These are phyloP conservation scores for Sinentomon sp. DNA, from an alignment of 2,888 invertebrate species.

Conservation along the genomic window DNA sequence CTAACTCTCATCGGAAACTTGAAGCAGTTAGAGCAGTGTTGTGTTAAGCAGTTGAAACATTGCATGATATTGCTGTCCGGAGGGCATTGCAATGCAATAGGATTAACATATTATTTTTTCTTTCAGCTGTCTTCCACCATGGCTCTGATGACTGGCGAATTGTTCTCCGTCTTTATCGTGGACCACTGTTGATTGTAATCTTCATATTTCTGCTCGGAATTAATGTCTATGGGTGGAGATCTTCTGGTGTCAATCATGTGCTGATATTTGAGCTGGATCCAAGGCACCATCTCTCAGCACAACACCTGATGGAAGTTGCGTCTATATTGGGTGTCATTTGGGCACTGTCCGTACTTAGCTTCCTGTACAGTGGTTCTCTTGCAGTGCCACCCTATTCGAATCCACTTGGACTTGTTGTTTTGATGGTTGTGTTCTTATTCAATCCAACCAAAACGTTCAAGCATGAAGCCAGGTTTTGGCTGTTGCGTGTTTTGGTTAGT, in stretches of 20 bases:
- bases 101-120: constrained; percentile 12
- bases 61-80: too few relatives aligned
- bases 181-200: constrained; percentile 68
- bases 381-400: constrained; percentile 77
- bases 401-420: constrained; percentile 49
- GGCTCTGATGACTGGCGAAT: constrained; percentile 40
- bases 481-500: constrained; percentile 48
- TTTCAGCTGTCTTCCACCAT: constrained; percentile 44
- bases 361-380: constrained; percentile 48
- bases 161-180: constrained; percentile 73
- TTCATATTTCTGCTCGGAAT: constrained; percentile 84
- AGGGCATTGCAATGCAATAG: too few relatives aligned
- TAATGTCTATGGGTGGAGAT: constrained; percentile 89
- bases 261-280: constrained; percentile 92
- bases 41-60: too few relatives aligned
- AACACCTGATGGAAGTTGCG: constrained; percentile 79
- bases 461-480: constrained; percentile 83
- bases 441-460: constrained; percentile 79
- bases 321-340: constrained; percentile 81
- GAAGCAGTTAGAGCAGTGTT: too few relatives aligned
- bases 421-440: constrained; percentile 50
- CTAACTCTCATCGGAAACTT: too few relatives aligned
- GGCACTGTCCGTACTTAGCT: constrained; percentile 66
- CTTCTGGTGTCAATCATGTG: constrained; percentile 91
- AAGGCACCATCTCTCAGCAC: constrained; percentile 71